Evolutionary conservation across 2,888 invertebrate genomes (phyloP).

Genomic region (Encarsia formosa): DNA sequence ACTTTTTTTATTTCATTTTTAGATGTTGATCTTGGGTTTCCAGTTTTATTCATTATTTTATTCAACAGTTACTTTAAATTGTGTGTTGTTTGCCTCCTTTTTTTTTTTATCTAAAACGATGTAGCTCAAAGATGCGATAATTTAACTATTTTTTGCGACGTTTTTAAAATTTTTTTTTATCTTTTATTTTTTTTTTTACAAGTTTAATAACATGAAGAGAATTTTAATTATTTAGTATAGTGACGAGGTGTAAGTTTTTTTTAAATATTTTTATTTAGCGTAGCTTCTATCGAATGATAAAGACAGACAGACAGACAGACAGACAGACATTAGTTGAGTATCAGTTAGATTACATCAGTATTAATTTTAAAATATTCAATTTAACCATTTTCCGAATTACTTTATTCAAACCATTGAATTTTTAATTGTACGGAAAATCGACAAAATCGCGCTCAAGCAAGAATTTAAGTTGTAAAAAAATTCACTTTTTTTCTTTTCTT

Average conservation of each 20-base stretch:
- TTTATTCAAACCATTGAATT: not conserved
- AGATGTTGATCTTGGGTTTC: constrained; percentile 16
- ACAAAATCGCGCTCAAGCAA: constrained; percentile 15
- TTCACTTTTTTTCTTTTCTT: not conserved
- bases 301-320: constrained; percentile 45
- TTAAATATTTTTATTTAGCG: constrained; percentile 30
- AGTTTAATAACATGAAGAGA: constrained; percentile 50
- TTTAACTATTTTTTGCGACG: not conserved
- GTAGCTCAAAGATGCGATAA: not conserved
- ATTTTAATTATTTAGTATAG: constrained; percentile 33
- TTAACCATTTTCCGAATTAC: no score
- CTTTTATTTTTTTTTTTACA: constrained; percentile 31
- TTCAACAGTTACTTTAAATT: constrained; percentile 1
- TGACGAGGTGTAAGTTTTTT: constrained; percentile 18
- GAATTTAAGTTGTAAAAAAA: constrained; percentile 1
- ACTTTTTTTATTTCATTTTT: constrained; percentile 33
- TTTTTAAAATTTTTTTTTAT: constrained; percentile 26
- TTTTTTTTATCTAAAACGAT: constrained; percentile 3
- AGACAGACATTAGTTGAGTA: constrained; percentile 33
- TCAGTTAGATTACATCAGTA: constrained; percentile 8
- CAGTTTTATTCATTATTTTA: constrained; percentile 25
- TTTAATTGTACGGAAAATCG: constrained; percentile 20
- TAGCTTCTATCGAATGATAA: constrained; percentile 35
- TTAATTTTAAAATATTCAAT: no score
- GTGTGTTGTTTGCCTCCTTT: not conserved